A percentile compares a stretch with the other conserved stretches of the same genome.
Conservation (phyloP, 2,888 invertebrate species). For the Terebella lapidaria region DNA sequence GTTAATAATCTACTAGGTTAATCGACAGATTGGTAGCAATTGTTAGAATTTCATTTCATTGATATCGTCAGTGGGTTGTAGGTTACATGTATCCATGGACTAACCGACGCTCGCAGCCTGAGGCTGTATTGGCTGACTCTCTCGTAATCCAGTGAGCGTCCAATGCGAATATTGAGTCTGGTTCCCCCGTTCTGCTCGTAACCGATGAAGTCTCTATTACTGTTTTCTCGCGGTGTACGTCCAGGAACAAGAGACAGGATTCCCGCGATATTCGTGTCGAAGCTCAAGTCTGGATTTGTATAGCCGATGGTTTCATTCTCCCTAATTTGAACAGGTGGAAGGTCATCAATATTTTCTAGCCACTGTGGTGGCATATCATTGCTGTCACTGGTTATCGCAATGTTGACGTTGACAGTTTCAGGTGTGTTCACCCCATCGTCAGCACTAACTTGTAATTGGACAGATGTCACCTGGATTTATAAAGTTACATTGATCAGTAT, state of each 20-base stretch:
- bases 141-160: background rate
- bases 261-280: background rate
- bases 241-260: background rate
- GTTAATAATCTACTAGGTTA: too few relatives aligned
- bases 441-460: too few relatives aligned
- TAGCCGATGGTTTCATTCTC: background rate
- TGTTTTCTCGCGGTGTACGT: background rate
- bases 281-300: background rate
- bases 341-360: background rate
- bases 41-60: too few relatives aligned
- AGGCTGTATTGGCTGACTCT: background rate
- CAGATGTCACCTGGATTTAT: too few relatives aligned
- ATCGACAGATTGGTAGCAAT: too few relatives aligned
- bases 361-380: background rate
- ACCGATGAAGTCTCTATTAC: background rate
- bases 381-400: background rate
- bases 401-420: too few relatives aligned
- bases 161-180: background rate
- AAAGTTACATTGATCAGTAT: too few relatives aligned
- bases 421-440: too few relatives aligned
- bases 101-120: slow-evolving; percentile 2
- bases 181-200: background rate
- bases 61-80: too few relatives aligned
- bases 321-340: background rate
- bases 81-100: too few relatives aligned